Evolutionary conservation across 1,140 invertebrate genomes (phyloP).

Genomic region (Drosophila fuyamai): DNA sequence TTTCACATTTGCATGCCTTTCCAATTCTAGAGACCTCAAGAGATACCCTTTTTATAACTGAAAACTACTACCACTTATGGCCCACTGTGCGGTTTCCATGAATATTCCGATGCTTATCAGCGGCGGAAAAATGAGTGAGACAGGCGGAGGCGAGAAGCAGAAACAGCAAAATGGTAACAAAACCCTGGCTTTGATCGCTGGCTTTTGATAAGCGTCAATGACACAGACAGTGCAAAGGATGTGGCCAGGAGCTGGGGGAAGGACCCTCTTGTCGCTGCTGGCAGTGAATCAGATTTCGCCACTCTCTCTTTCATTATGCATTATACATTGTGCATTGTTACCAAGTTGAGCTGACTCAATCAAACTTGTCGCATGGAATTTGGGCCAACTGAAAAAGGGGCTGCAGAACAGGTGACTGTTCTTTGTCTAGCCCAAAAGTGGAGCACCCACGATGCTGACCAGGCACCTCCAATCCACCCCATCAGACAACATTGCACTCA

Average conservation of each 20-base stretch:
- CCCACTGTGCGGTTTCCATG: slow-evolving; percentile 7
- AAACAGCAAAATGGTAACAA: slow-evolving; percentile 37
- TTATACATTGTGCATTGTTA: slow-evolving; percentile 48
- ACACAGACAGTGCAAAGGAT: slow-evolving; percentile 20
- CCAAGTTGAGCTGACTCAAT: slow-evolving; percentile 28
- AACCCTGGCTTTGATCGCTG: slow-evolving; percentile 50
- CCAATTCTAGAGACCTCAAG: neutral
- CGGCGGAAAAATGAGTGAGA: neutral
- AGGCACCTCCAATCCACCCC: neutral
- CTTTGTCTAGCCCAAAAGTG: slow-evolving; percentile 14
- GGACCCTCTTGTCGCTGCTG: slow-evolving; percentile 20
- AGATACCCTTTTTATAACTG: neutral
- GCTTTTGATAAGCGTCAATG: slow-evolving; percentile 54
- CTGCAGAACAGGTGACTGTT: slow-evolving; percentile 8
- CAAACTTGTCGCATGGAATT: slow-evolving; percentile 9
- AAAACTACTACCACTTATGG: neutral
- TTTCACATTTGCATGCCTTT: neutral
- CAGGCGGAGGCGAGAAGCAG: slow-evolving; percentile 11
- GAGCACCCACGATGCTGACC: slow-evolving; percentile 10
- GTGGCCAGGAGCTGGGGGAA: slow-evolving; percentile 1
- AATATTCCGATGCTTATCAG: neutral
- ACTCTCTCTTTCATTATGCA: slow-evolving; percentile 28
- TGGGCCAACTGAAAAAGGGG: slow-evolving; percentile 5
- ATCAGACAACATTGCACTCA: neutral
- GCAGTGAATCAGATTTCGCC: slow-evolving; percentile 30